Evolutionary conservation across 2,888 invertebrate species (phyloP).

Genomic region (Miltochrista miniata): DNA sequence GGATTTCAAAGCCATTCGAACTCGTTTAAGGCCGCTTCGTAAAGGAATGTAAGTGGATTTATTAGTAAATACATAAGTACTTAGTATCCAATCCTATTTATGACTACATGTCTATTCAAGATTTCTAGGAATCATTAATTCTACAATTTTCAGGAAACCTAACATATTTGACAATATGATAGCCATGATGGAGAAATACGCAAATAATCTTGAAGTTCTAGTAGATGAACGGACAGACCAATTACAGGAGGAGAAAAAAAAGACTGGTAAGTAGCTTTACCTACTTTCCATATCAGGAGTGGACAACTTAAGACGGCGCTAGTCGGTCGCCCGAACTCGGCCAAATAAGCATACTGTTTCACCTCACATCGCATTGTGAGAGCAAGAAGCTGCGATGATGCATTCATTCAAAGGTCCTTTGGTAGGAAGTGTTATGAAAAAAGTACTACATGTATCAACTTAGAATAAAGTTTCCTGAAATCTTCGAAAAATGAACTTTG

Average conservation of each 20-base stretch:
- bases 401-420: too few species aligned
- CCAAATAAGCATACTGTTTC: too few species aligned
- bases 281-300: too few species aligned
- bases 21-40: conserved; percentile 90
- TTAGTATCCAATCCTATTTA: not conserved
- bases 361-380: too few species aligned
- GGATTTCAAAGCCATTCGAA: conserved; percentile 92
- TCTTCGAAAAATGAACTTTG: too few species aligned
- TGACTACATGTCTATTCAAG: not conserved
- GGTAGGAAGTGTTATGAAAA: too few species aligned
- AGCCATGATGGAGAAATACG: conserved; percentile 98
- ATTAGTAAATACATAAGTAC: not conserved
- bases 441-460: too few species aligned
- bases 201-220: conserved; percentile 95
- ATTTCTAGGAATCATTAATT: not conserved
- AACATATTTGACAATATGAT: conserved; percentile 99
- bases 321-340: too few species aligned
- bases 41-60: conserved; percentile 91
- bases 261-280: conserved; percentile 86
- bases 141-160: conserved; percentile 87
- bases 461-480: too few species aligned
- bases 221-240: conserved; percentile 97
- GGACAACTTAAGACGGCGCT: too few species aligned
- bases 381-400: too few species aligned
- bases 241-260: conserved; percentile 97